Conservation (phyloP, 2,888 invertebrate species). For the Chydorus sphaericus region DNA sequence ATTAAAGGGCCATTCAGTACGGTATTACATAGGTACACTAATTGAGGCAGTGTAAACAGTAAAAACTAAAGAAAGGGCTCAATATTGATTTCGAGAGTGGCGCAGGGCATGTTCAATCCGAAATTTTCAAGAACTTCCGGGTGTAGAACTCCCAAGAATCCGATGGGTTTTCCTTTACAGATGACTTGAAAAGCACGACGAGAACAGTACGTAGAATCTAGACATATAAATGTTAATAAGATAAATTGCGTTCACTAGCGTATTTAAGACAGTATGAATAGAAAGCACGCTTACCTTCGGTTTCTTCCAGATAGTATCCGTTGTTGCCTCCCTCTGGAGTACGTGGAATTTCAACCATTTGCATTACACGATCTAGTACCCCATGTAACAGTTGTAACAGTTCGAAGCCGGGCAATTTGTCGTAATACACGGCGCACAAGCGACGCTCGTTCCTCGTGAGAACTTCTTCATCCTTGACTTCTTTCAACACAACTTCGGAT, state of each 20-base stretch:
- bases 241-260: background rate
- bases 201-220: slow-evolving; percentile 85
- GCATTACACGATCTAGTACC: slow-evolving; percentile 80
- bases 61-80: slow-evolving; percentile 75
- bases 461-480: slow-evolving; percentile 45
- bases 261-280: background rate
- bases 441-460: slow-evolving; percentile 81
- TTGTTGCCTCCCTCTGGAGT: slow-evolving; percentile 35
- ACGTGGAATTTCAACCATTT: slow-evolving; percentile 55
- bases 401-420: slow-evolving; percentile 89
- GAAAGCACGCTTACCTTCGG: slow-evolving; percentile 50
- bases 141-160: slow-evolving; percentile 82
- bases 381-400: slow-evolving; percentile 94
- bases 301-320: slow-evolving; percentile 61
- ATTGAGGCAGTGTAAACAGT: too few relatives aligned
- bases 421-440: slow-evolving; percentile 80
- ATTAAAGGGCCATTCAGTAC: too few relatives aligned
- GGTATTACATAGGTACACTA: too few relatives aligned
- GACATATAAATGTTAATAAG: slow-evolving; percentile 22
- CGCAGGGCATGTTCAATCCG: slow-evolving; percentile 79
- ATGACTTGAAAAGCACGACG: slow-evolving; percentile 80
- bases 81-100: slow-evolving; percentile 78
- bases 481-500: slow-evolving; percentile 78
- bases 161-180: slow-evolving; percentile 49
- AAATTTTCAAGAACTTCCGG: slow-evolving; percentile 80